These are phyloP conservation scores for Cyaniris semiargus DNA, from an alignment of 2,888 invertebrate species.

Conservation along the genomic window DNA sequence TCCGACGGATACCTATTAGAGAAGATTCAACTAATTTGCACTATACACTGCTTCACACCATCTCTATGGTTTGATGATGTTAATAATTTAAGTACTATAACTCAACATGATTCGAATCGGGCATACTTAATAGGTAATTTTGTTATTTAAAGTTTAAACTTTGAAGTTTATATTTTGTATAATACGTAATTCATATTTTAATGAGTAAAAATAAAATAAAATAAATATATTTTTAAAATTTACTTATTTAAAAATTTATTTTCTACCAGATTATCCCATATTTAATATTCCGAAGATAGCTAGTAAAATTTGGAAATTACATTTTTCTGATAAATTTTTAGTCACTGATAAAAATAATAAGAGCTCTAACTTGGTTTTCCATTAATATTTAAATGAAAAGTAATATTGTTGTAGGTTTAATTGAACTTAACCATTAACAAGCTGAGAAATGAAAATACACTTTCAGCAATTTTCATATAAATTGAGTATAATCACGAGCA, in stretches of 20 bases:
- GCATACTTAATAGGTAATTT: too few relatives aligned
- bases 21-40: slow-evolving; percentile 1
- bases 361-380: neutral
- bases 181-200: too few relatives aligned
- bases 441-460: slow-evolving; percentile 6
- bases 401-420: neutral
- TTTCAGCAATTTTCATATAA: slow-evolving; percentile 9
- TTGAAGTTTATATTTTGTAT: too few relatives aligned
- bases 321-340: too few relatives aligned
- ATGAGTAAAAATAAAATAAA: too few relatives aligned
- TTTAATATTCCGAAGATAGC: too few relatives aligned
- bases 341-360: too few relatives aligned
- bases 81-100: neutral
- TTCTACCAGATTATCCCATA: too few relatives aligned
- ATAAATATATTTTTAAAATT: too few relatives aligned
- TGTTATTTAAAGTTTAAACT: too few relatives aligned
- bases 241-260: too few relatives aligned
- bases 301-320: too few relatives aligned
- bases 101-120: neutral
- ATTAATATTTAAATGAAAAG: neutral
- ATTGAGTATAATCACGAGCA: neutral
- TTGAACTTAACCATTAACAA: neutral
- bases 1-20: slow-evolving; percentile 13
- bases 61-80: neutral
- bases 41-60: neutral